These are phyloP conservation scores for Oncorhynchus mykiss DNA, from an alignment of 2,113 vertebrate genomes.

Conservation along the genomic window DNA sequence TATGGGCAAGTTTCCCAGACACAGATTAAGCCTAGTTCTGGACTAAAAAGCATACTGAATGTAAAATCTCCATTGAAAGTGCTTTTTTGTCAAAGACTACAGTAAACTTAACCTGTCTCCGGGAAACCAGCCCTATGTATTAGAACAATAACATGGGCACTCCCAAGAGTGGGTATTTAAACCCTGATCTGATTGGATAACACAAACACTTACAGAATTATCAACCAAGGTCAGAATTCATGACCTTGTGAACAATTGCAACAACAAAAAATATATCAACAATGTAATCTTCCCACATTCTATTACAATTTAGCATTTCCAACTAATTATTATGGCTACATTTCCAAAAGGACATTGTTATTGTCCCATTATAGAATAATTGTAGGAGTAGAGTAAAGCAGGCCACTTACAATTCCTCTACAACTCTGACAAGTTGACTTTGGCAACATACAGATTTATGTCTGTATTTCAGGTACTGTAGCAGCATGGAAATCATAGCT, in stretches of 20 bases:
- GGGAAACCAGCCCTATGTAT: too few species aligned
- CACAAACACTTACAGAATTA: not conserved
- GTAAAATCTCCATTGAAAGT: too few species aligned
- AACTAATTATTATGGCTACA: not conserved
- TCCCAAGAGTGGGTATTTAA: not conserved
- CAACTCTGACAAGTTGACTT: slow-evolving; percentile 25
- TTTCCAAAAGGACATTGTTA: not conserved
- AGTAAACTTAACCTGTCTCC: too few species aligned
- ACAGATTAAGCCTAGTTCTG: too few species aligned
- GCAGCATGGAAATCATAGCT: slow-evolving; percentile 9
- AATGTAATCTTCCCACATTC: not conserved
- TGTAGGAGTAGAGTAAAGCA: not conserved
- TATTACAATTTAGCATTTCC: not conserved
- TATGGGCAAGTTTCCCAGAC: too few species aligned
- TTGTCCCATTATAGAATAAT: not conserved
- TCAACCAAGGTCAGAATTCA: not conserved
- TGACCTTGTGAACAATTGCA: not conserved
- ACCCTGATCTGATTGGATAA: not conserved
- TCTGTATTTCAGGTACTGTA: slow-evolving; percentile 11
- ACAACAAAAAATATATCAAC: not conserved
- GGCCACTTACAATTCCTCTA: slow-evolving; percentile 22
- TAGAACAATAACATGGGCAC: not conserved
- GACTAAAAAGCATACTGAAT: too few species aligned
- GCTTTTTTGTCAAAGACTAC: too few species aligned
- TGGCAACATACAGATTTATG: slow-evolving; percentile 21